These are phyloP conservation scores for Entomobrya multifasciata DNA, from an alignment of 2,888 invertebrate species.

Conservation along the genomic window DNA sequence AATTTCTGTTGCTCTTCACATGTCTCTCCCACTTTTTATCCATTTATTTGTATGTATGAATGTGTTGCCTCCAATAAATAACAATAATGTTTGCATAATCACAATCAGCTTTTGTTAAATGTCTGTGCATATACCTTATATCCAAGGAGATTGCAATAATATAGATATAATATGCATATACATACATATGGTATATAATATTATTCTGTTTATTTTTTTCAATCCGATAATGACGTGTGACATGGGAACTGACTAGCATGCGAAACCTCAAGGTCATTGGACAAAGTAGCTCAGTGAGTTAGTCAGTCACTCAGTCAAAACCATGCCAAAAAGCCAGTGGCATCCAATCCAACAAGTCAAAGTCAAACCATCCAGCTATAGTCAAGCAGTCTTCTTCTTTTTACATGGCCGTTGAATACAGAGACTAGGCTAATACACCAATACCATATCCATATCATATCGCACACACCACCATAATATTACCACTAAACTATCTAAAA, in stretches of 20 bases:
- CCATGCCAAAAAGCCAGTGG: background rate
- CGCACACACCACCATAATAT: background rate
- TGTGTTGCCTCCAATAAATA: conserved; percentile 45
- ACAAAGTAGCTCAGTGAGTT: conserved; percentile 71
- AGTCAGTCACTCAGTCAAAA: conserved; percentile 54
- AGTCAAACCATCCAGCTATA: conserved; percentile 12
- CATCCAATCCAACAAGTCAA: background rate
- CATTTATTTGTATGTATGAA: background rate
- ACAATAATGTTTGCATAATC: conserved; percentile 61
- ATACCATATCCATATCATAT: background rate
- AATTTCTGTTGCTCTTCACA: conserved; percentile 31
- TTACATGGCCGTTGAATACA: background rate
- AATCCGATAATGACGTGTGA: conserved; percentile 65
- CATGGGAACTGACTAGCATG: conserved; percentile 70
- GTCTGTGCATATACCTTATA: conserved; percentile 14
- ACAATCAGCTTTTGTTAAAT: conserved; percentile 9
- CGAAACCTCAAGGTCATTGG: conserved; percentile 70
- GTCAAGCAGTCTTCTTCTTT: conserved; percentile 50
- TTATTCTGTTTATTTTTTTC: conserved; percentile 60
- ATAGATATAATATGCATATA: background rate
- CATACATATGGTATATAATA: conserved; percentile 8
- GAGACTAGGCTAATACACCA: conserved; percentile 41
- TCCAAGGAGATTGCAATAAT: background rate
- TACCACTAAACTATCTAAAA: background rate
- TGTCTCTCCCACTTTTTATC: background rate